phyloP scores from a whole-genome alignment of 2,113 vertebrate species.

The Pseudorectes ferrugineus region DNA sequence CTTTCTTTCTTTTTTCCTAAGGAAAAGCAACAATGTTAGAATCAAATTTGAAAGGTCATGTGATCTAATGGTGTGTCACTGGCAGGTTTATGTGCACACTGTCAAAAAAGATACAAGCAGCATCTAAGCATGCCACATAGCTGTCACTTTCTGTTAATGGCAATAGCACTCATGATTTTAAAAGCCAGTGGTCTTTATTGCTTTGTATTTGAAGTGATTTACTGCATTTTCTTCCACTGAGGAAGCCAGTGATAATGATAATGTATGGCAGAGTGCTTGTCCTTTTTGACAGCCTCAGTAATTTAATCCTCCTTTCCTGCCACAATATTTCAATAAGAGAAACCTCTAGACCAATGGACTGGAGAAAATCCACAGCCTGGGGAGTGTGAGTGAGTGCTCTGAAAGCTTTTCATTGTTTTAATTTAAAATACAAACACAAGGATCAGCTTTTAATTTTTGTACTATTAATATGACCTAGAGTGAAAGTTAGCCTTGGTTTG shows the following conservation, averaged over 20 bases:
- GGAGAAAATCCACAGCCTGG: slow-evolving; percentile 41
- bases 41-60: slow-evolving; percentile 67
- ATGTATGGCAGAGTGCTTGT: slow-evolving; percentile 77
- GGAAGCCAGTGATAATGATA: slow-evolving; percentile 81
- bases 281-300: slow-evolving; percentile 81
- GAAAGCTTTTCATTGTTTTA: not conserved
- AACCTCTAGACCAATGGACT: slow-evolving; percentile 31
- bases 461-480: not conserved
- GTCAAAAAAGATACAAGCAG: slow-evolving; percentile 75
- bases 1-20: not conserved
- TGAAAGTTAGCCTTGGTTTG: not conserved
- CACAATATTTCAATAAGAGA: slow-evolving; percentile 57
- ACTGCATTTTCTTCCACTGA: slow-evolving; percentile 78
- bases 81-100: slow-evolving; percentile 75
- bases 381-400: not conserved
- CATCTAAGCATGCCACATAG: slow-evolving; percentile 67
- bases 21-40: slow-evolving; percentile 50
- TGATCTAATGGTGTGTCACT: slow-evolving; percentile 68
- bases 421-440: not conserved
- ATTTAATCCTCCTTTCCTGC: slow-evolving; percentile 80
- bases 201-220: slow-evolving; percentile 79
- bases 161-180: slow-evolving; percentile 79
- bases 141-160: slow-evolving; percentile 83
- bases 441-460: not conserved
- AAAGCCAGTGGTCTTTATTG: slow-evolving; percentile 71